phyloP scores from a whole-genome alignment of 2,888 invertebrate genomes.

The Drosophila paranaensis region DNA sequence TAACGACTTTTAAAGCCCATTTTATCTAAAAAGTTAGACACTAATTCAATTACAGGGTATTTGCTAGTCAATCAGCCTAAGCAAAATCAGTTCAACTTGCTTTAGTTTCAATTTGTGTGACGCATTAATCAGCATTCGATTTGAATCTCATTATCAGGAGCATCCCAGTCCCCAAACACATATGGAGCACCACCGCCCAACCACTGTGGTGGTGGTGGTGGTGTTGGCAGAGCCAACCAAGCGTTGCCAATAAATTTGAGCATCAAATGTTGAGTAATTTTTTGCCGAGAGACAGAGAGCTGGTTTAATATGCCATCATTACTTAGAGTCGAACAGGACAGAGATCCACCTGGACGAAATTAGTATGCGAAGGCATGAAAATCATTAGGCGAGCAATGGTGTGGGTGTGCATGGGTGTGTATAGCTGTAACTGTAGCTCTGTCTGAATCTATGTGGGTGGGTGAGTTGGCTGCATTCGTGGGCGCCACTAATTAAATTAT shows the following conservation, averaged over 20 bases:
- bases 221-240: conserved; percentile 11
- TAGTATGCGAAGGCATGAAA: conserved; percentile 77
- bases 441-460: conserved; percentile 4
- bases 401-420: conserved; percentile 14
- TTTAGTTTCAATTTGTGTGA: conserved; percentile 72
- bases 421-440: conserved; percentile 3
- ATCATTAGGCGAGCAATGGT: conserved; percentile 62
- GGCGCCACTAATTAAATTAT: conserved; percentile 78
- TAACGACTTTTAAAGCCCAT: no score
- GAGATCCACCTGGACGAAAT: conserved; percentile 57
- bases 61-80: not conserved
- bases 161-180: not conserved
- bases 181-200: conserved; percentile 7
- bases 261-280: conserved; percentile 76
- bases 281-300: conserved; percentile 28
- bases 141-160: conserved; percentile 74
- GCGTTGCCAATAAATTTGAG: conserved; percentile 68
- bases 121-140: conserved; percentile 78
- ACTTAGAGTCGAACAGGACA: conserved; percentile 48
- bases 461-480: conserved; percentile 54
- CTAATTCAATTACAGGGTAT: conserved; percentile 9
- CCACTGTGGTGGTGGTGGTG: conserved; percentile 7
- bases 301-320: conserved; percentile 63
- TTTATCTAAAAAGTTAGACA: no score
- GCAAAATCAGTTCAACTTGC: not conserved